Evolutionary conservation across 2,888 invertebrate genomes (phyloP).

Genomic region (Molorchus minor): DNA sequence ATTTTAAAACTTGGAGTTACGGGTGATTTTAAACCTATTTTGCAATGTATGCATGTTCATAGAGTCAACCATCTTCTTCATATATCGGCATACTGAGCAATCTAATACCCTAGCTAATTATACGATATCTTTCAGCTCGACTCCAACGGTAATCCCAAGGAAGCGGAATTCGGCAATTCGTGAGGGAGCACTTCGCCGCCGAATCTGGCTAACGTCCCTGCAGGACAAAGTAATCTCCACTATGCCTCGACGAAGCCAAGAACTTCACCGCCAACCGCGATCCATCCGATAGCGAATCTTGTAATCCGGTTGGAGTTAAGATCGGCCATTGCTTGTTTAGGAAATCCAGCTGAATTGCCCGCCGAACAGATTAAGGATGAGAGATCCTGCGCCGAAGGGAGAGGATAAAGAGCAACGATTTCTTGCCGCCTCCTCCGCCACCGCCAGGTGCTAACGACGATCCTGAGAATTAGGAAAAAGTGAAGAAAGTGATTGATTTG

Average conservation of each 20-base stretch:
- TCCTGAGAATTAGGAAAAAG: slow-evolving; percentile 7
- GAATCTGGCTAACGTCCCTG: slow-evolving; percentile 53
- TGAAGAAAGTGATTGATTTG: slow-evolving; percentile 15
- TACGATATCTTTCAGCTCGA: slow-evolving; percentile 51
- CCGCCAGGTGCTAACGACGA: slow-evolving; percentile 24
- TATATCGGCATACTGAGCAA: no score
- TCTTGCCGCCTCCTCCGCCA: slow-evolving; percentile 37
- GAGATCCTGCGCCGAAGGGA: slow-evolving; percentile 55
- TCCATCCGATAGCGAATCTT: slow-evolving; percentile 46
- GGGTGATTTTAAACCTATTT: no score
- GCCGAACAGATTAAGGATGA: slow-evolving; percentile 59
- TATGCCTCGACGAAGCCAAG: slow-evolving; percentile 55
- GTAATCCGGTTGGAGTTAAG: slow-evolving; percentile 56
- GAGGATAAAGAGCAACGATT: slow-evolving; percentile 50
- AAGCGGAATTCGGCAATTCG: slow-evolving; percentile 48
- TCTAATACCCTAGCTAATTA: no score
- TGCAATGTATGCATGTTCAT: no score
- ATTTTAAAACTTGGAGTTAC: no score
- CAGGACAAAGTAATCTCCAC: slow-evolving; percentile 55
- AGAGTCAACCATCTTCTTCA: no score
- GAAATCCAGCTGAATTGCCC: slow-evolving; percentile 59
- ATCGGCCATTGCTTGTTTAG: slow-evolving; percentile 59
- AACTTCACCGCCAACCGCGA: slow-evolving; percentile 44
- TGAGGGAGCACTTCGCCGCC: slow-evolving; percentile 51
- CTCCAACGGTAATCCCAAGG: slow-evolving; percentile 54